Conservation (phyloP, 2,113 vertebrate genomes). For the Anthoscopus minutus region DNA sequence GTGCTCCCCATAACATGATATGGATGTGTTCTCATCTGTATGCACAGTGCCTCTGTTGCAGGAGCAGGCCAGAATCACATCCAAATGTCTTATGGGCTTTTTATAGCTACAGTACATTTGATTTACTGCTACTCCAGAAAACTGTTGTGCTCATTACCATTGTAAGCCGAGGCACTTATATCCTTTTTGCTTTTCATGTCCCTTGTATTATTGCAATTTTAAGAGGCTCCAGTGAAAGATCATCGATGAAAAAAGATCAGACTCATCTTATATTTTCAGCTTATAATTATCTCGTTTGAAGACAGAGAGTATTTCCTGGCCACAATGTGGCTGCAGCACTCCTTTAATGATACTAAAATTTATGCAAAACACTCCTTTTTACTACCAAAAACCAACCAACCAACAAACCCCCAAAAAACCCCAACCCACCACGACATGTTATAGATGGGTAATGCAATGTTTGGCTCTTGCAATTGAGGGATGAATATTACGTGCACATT, state of each 20-base stretch:
- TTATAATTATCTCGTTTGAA: constrained; percentile 15
- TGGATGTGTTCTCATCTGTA: constrained; percentile 24
- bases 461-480: too few species aligned
- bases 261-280: background rate
- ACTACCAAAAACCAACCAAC: background rate
- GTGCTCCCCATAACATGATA: background rate
- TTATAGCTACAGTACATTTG: constrained; percentile 59
- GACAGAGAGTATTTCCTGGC: background rate
- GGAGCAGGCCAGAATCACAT: constrained; percentile 27
- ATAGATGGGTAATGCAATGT: too few species aligned
- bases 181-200: constrained; percentile 32
- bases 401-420: background rate
- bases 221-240: constrained; percentile 47
- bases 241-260: constrained; percentile 46
- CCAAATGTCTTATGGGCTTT: constrained; percentile 53
- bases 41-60: constrained; percentile 7
- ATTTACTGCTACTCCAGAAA: constrained; percentile 67
- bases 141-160: constrained; percentile 60
- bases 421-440: background rate
- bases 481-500: too few species aligned
- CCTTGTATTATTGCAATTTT: constrained; percentile 41
- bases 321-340: background rate
- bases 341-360: background rate
- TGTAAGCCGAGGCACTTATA: constrained; percentile 43
- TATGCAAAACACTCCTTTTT: background rate